A percentile compares a stretch with the other conserved stretches of the same genome.
These are phyloP conservation scores for Apus apus DNA, from an alignment of 2,113 vertebrate species.

Conservation along the genomic window DNA sequence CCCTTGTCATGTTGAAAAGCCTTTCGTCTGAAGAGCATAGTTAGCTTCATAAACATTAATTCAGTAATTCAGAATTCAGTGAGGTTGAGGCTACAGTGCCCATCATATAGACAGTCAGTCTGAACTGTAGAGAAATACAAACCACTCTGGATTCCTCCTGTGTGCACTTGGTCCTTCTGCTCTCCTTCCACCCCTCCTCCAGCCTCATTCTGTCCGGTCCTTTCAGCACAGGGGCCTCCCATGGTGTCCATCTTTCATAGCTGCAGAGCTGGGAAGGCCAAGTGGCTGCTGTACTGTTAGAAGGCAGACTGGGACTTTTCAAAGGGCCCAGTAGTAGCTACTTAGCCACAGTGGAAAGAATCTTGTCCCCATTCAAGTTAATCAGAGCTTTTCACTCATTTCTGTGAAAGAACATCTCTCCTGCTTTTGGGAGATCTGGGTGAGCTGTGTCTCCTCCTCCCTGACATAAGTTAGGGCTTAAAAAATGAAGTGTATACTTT, in stretches of 20 bases:
- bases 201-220: fast-evolving
- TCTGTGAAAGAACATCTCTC: not conserved
- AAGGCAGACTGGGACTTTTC: not conserved
- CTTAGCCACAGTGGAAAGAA: not conserved
- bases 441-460: not conserved
- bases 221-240: not conserved
- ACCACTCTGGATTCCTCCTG: not conserved
- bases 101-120: not conserved
- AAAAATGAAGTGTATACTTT: not conserved
- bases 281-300: fast-evolving
- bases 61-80: slow-evolving; percentile 11
- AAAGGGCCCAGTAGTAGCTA: not conserved
- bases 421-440: not conserved
- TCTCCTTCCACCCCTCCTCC: not conserved
- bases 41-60: slow-evolving; percentile 37
- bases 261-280: fast-evolving
- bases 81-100: not conserved
- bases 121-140: not conserved
- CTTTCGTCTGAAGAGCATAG: slow-evolving; percentile 30
- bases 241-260: fast-evolving
- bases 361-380: not conserved
- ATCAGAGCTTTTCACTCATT: not conserved
- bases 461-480: not conserved
- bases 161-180: not conserved
- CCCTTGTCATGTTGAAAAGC: slow-evolving; percentile 30